Evolutionary conservation across 2,888 invertebrate genomes (phyloP).

Genomic region (Sarcophaga carnaria): DNA sequence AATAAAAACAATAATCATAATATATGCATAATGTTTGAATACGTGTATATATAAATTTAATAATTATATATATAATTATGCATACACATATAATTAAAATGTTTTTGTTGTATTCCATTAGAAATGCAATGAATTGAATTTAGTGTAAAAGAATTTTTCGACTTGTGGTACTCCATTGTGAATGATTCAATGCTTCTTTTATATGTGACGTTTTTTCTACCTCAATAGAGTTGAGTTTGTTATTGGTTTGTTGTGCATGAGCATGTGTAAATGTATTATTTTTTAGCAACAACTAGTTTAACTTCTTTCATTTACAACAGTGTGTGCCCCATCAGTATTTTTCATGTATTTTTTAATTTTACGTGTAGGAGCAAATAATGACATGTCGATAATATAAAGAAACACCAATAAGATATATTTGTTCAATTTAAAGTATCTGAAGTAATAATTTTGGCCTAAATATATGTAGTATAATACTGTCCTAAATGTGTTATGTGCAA

Average conservation of each 20-base stretch:
- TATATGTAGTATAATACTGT: too few species aligned
- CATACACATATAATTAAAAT: background rate
- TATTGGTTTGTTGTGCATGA: too few species aligned
- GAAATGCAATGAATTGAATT: slow-evolving; percentile 14
- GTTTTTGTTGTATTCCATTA: background rate
- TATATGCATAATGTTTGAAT: slow-evolving; percentile 5
- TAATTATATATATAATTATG: background rate
- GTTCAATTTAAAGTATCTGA: too few species aligned
- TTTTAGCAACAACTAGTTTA: slow-evolving; percentile 26
- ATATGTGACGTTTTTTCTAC: slow-evolving; percentile 22
- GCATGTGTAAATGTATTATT: slow-evolving; percentile 6
- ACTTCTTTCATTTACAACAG: background rate
- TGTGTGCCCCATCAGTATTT: too few species aligned
- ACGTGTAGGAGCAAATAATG: slow-evolving; percentile 5
- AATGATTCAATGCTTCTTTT: slow-evolving; percentile 40
- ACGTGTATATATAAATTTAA: background rate
- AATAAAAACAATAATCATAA: background rate
- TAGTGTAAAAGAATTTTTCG: slow-evolving; percentile 25
- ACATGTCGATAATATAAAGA: slow-evolving; percentile 6
- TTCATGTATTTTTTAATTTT: slow-evolving; percentile 2
- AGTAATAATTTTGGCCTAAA: too few species aligned
- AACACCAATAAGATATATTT: background rate
- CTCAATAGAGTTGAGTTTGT: slow-evolving; percentile 1
- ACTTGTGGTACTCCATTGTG: slow-evolving; percentile 26
- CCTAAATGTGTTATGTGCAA: too few species aligned